phyloP scores from a whole-genome alignment of 1,140 invertebrate genomes.

The Thrips palmi region DNA sequence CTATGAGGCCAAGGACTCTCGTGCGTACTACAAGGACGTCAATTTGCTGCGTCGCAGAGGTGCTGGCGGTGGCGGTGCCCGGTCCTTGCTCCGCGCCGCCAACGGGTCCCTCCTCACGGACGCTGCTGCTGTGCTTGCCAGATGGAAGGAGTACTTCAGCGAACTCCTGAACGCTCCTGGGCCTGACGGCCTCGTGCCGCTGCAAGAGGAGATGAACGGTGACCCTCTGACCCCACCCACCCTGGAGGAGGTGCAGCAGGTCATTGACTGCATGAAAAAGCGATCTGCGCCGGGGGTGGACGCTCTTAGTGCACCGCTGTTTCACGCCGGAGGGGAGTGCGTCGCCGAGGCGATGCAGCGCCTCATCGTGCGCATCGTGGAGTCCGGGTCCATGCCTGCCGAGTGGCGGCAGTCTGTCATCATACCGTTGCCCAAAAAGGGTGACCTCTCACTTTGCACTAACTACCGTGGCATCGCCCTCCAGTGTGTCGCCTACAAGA shows the following conservation, averaged over 20 bases:
- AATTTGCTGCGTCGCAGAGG: neutral
- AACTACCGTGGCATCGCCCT: slow-evolving; percentile 16
- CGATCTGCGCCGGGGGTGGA: slow-evolving; percentile 12
- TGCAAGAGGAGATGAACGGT: neutral
- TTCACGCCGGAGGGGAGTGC: slow-evolving; percentile 7
- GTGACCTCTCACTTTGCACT: slow-evolving; percentile 10
- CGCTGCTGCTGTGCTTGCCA: neutral
- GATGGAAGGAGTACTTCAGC: neutral
- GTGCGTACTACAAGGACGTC: neutral
- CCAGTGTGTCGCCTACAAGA: slow-evolving; percentile 7
- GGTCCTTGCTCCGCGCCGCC: neutral
- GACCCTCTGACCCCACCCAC: neutral
- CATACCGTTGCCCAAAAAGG: slow-evolving; percentile 15
- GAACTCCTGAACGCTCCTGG: neutral
- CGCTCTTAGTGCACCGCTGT: slow-evolving; percentile 13
- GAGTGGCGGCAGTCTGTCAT: slow-evolving; percentile 13
- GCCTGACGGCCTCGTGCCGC: too few relatives aligned
- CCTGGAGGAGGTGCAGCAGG: neutral
- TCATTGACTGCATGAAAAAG: slow-evolving; percentile 7
- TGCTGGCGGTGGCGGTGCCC: neutral
- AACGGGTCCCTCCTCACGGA: neutral
- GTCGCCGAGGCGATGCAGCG: neutral
- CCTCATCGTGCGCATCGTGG: neutral
- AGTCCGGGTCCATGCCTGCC: slow-evolving; percentile 11
- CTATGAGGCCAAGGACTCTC: neutral